Evolutionary conservation across 2,113 vertebrate species (phyloP), one percentile per base, ranked within the genome.

Genomic region (Bubalus kerabau): DNA sequence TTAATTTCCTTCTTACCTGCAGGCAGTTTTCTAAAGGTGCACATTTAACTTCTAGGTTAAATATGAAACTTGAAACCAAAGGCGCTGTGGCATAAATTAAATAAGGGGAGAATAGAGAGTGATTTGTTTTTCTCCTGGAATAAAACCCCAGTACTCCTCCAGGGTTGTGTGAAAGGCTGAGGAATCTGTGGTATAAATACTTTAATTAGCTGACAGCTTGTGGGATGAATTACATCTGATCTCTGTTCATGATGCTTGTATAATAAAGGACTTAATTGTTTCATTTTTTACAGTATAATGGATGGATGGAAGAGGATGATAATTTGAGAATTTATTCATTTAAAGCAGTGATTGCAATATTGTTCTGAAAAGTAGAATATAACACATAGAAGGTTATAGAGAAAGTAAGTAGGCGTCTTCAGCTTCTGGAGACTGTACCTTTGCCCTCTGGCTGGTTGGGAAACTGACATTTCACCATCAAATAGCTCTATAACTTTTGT

Each of bases 131-230:
- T 95, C 87, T 97, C 32, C 67, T 90, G 26, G 78, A 88, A 78
- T 98, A 82, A 97, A 87, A 97, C 57, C 46, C 21, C 28, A 54
- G 28, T 17, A 19, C 40, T 93, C 83, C 74, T 87, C 59, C 81
- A 92, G 64, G 21, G 82, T 91, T 87, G 56, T 94, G 46, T 71
- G 36, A 88, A 82, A 97, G 78, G n/a, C 76, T 91, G 32, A 95
- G 78, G 48, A 94, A 87, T 92, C 91, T 84, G 59, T 62, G 56
- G 67, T 84, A 93, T 74, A 95, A 98, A 91, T 95, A 95, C 67
- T 94, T 96, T 97, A 97, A 97, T 97, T 96, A 97, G 93, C 91
- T 96, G 97, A 96, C 84, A 97, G 92, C 30, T 16, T 52, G 80
- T 94, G 78, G 89, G 78, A 80, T 86, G 78, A 94, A 95, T 95